phyloP scores from a whole-genome alignment of 2,888 invertebrate genomes.

The Cephus sareptanus region DNA sequence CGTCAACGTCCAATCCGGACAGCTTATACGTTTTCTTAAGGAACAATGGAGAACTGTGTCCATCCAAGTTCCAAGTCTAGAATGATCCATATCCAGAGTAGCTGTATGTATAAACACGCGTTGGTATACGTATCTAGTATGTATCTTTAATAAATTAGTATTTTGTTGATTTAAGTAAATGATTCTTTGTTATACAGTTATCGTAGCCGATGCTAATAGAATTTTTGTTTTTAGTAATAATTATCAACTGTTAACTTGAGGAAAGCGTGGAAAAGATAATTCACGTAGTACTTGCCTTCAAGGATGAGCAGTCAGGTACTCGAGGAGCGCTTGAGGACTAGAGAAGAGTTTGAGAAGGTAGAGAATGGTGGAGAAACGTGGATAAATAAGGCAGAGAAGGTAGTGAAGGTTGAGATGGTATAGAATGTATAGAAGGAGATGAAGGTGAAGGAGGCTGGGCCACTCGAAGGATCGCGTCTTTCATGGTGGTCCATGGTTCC shows the following conservation, averaged over 20 bases:
- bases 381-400: slow-evolving; percentile 14
- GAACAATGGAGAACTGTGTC: neutral
- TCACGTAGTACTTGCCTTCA: slow-evolving; percentile 16
- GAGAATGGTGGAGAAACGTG: slow-evolving; percentile 19
- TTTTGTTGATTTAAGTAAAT: neutral
- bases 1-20: neutral
- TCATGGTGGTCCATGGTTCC: slow-evolving; percentile 59
- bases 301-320: neutral
- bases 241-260: neutral
- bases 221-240: neutral
- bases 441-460: slow-evolving; percentile 39
- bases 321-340: slow-evolving; percentile 15
- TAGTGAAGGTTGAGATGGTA: slow-evolving; percentile 1
- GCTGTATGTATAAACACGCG: neutral
- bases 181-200: neutral
- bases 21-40: neutral
- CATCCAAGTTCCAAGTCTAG: neutral
- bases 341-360: slow-evolving; percentile 17
- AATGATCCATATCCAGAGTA: neutral
- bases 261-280: slow-evolving; percentile 30
- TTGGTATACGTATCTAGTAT: neutral
- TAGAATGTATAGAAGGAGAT: slow-evolving; percentile 14
- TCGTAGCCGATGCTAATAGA: neutral
- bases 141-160: neutral
- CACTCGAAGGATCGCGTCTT: slow-evolving; percentile 50